Conservation (phyloP, 2,113 vertebrate species). For the Pelvicachromis taeniatus region DNA sequence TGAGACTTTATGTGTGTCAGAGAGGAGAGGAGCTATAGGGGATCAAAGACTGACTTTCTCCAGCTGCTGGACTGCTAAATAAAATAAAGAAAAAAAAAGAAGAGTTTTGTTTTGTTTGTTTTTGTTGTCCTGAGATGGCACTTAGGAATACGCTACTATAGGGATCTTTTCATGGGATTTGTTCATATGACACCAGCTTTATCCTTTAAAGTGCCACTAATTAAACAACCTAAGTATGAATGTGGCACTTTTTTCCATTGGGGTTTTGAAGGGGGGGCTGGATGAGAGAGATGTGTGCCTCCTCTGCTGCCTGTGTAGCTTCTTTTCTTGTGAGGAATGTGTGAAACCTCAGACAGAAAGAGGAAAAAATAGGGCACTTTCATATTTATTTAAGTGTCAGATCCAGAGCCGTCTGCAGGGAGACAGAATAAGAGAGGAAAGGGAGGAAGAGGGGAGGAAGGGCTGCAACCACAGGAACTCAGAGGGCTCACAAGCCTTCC, state of each 20-base stretch:
- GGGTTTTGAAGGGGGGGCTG: neutral
- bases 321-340: conserved; percentile 11
- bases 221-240: neutral
- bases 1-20: neutral
- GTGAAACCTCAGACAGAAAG: conserved; percentile 50
- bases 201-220: neutral
- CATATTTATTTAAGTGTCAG: conserved; percentile 70
- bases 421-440: conserved; percentile 4
- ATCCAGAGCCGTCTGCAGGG: conserved; percentile 59
- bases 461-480: conserved; percentile 54
- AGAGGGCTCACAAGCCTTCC: conserved; percentile 34
- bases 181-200: neutral
- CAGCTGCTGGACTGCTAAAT: neutral
- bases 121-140: neutral
- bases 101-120: neutral
- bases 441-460: conserved; percentile 28
- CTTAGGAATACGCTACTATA: neutral
- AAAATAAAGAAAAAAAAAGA: too few relatives aligned
- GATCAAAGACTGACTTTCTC: neutral
- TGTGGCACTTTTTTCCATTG: neutral
- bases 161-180: neutral
- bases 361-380: conserved; percentile 61
- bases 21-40: neutral
- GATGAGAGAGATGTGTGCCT: conserved; percentile 10
- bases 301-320: neutral